Evolutionary conservation across 2,888 invertebrate species (phyloP).

Genomic region (Agelastica alni): DNA sequence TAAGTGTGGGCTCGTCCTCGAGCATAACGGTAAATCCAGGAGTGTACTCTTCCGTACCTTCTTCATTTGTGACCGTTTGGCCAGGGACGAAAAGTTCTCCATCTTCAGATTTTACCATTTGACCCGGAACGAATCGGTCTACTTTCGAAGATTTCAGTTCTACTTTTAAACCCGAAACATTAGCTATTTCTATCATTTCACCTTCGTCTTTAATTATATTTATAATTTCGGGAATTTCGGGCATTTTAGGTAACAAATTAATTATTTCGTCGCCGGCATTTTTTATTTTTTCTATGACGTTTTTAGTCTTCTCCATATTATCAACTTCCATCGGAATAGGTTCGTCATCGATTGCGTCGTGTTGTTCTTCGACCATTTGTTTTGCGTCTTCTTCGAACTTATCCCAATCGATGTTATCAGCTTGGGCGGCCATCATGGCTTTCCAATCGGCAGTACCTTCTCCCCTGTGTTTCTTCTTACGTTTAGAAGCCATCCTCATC

Average conservation of each 20-base stretch:
- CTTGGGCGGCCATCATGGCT: constrained; percentile 48
- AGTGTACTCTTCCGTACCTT: constrained; percentile 74
- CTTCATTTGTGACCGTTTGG: constrained; percentile 72
- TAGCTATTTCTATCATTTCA: constrained; percentile 63
- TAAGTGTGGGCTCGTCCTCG: constrained; percentile 77
- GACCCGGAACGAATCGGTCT: constrained; percentile 73
- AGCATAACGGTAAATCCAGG: constrained; percentile 80
- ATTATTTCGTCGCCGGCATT: constrained; percentile 60
- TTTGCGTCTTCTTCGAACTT: constrained; percentile 53
- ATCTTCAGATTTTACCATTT: constrained; percentile 69
- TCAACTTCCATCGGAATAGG: constrained; percentile 56
- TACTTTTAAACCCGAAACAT: constrained; percentile 65
- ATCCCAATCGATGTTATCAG: constrained; percentile 52
- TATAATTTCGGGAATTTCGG: constrained; percentile 67
- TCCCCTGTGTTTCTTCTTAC: constrained; percentile 49
- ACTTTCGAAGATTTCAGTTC: constrained; percentile 63
- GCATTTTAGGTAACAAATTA: constrained; percentile 64
- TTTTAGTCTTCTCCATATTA: constrained; percentile 63
- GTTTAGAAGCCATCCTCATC: constrained; percentile 50
- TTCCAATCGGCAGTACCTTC: constrained; percentile 53
- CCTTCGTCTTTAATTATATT: constrained; percentile 65
- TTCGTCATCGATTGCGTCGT: constrained; percentile 57
- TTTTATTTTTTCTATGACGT: constrained; percentile 65
- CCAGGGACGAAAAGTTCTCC: constrained; percentile 64
- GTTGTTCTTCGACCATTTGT: constrained; percentile 49